Evolutionary conservation across 1,140 invertebrate genomes (phyloP).

Genomic region (Drosophila micromelanica): DNA sequence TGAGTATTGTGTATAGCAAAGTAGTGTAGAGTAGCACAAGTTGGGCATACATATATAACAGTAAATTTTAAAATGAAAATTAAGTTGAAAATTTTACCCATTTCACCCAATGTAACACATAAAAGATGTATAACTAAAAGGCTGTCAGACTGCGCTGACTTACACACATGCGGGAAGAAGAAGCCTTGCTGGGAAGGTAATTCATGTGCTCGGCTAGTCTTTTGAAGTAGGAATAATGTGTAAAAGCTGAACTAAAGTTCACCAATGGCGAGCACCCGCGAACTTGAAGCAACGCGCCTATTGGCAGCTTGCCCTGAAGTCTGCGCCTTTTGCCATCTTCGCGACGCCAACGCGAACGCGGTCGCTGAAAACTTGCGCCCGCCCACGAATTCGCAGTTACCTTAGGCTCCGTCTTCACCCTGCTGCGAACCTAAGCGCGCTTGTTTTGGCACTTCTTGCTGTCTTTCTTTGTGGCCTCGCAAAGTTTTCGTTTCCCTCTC

Average conservation of each 20-base stretch:
- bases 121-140: neutral
- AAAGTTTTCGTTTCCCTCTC: no score
- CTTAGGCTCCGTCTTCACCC: neutral
- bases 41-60: no score
- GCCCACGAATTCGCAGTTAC: neutral
- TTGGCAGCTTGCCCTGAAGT: slow-evolving; percentile 43
- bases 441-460: no score
- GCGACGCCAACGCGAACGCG: neutral
- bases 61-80: no score
- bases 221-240: slow-evolving; percentile 20
- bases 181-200: neutral
- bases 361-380: slow-evolving; percentile 4
- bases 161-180: neutral
- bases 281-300: slow-evolving; percentile 34
- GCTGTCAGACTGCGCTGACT: neutral
- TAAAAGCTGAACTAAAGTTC: slow-evolving; percentile 41
- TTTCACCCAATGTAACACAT: neutral
- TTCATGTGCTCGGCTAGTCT: neutral
- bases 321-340: slow-evolving; percentile 6
- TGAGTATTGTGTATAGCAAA: no score
- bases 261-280: slow-evolving; percentile 53
- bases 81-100: no score
- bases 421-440: no score
- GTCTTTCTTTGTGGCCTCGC: no score
- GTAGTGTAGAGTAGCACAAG: no score